phyloP scores from a whole-genome alignment of 2,113 vertebrate genomes.

The Nerophis ophidion region DNA sequence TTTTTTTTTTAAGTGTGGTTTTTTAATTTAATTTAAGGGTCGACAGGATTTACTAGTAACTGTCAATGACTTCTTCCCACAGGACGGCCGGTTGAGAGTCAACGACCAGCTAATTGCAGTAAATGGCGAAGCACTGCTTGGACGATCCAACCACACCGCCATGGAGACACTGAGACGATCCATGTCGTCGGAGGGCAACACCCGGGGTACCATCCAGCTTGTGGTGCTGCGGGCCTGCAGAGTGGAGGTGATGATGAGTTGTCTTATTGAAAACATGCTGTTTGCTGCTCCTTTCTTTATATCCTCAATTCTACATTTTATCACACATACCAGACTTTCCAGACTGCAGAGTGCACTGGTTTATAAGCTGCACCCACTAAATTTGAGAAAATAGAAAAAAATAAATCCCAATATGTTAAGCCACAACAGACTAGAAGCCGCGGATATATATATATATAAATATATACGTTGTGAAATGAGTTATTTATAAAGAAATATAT shows the following conservation, averaged over 20 bases:
- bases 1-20: background rate
- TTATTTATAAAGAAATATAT: too few species aligned
- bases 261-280: background rate
- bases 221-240: slow-evolving; percentile 70
- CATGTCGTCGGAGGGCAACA: slow-evolving; percentile 92
- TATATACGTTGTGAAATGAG: too few species aligned
- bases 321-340: too few species aligned
- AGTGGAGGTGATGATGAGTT: slow-evolving; percentile 28
- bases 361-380: too few species aligned
- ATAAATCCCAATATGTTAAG: too few species aligned
- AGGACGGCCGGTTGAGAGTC: slow-evolving; percentile 83
- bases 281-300: too few species aligned
- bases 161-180: slow-evolving; percentile 91
- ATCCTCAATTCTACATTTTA: too few species aligned
- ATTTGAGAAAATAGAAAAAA: too few species aligned
- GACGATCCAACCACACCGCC: slow-evolving; percentile 85
- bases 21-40: background rate
- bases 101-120: slow-evolving; percentile 91
- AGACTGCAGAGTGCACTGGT: too few species aligned
- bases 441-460: too few species aligned
- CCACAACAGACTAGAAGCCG: too few species aligned
- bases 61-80: slow-evolving; percentile 5
- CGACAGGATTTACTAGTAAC: too few species aligned
- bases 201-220: slow-evolving; percentile 87
- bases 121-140: slow-evolving; percentile 84